Evolutionary conservation across 2,113 vertebrate genomes (phyloP).

Genomic region (rat (Rattus norvegicus)): DNA sequence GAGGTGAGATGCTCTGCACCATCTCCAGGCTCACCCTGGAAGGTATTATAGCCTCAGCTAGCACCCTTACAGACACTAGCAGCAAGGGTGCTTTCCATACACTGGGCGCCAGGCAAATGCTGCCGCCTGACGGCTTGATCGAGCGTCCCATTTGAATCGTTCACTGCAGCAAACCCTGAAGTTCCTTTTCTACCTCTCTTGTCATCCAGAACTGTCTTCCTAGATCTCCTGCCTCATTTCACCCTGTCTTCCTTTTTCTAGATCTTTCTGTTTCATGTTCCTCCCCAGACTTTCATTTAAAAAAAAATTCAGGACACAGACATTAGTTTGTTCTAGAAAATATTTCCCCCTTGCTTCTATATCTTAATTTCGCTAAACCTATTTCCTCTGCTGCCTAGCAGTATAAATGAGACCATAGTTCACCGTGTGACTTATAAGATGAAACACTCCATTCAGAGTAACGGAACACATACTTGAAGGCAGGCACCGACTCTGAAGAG

Average conservation of each 20-base stretch:
- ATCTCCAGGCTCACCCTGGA: background rate
- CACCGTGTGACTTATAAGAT: background rate
- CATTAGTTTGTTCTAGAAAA: conserved; percentile 51
- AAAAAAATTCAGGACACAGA: background rate
- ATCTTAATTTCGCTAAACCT: conserved; percentile 43
- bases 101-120: background rate
- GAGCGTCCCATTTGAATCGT: conserved; percentile 4
- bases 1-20: background rate
- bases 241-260: conserved; percentile 12
- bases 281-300: background rate
- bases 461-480: background rate
- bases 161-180: conserved; percentile 4
- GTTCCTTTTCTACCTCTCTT: conserved; percentile 40
- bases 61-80: background rate
- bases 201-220: conserved; percentile 46
- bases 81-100: background rate
- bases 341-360: background rate
- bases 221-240: conserved; percentile 52
- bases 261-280: conserved; percentile 39
- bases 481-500: background rate
- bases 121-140: background rate
- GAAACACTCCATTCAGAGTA: conserved; percentile 18
- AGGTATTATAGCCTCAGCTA: background rate
- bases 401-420: conserved; percentile 3
- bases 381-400: conserved; percentile 24